Evolutionary conservation across 2,888 invertebrate genomes (phyloP), one percentile per base, ranked within the genome.

Genomic region (Heliconius erato): DNA sequence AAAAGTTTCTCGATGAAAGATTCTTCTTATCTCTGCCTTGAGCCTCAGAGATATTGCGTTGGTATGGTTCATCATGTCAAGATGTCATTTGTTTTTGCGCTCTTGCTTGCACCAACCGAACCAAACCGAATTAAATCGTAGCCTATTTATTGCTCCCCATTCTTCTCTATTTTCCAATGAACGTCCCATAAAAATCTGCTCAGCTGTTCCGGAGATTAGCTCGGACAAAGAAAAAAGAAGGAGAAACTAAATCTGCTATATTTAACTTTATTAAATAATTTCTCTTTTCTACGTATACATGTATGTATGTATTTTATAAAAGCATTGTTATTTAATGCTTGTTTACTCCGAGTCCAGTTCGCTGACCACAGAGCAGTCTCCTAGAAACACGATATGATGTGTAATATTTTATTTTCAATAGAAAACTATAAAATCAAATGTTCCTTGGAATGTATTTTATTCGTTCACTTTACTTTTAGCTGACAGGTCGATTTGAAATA

Each of bases 311-410:
- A 63, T 63, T 63, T 63, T n/a, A n/a, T 63, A 63, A 63, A 26
- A 26, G 16, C 54, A 80, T 65, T 65, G 74, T 40, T n/a, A 79
- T 40, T 5, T 63, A 54, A 63, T 26, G 32, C 54, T 40, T 63
- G 79, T 26, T 79, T 23, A 44, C 74, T 32, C 65, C 65, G 23
- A 76, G 54, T 76, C 23, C 68, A 81, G 68, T 81, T 69, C 68
- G 40, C 59, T 81, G 80, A 63, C 59, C 80, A 68, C 67, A 44
- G 76, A 59, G 23, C 80, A 76, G 49, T 68, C 69, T 74, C 35
- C 59, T 77, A 77, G 80, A 81, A 81, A 81, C 69, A 28, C 35
- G 80, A 81, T 81, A 76, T 59, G 68, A 49, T 19, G 26, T 28
- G 67, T 67, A 32, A 54, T 76, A 76, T 78, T 68, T 72, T 74